Base-by-base conservation (phyloP, 2,113 vertebrate species). In the Beaufortia kweichowensis region DNA sequence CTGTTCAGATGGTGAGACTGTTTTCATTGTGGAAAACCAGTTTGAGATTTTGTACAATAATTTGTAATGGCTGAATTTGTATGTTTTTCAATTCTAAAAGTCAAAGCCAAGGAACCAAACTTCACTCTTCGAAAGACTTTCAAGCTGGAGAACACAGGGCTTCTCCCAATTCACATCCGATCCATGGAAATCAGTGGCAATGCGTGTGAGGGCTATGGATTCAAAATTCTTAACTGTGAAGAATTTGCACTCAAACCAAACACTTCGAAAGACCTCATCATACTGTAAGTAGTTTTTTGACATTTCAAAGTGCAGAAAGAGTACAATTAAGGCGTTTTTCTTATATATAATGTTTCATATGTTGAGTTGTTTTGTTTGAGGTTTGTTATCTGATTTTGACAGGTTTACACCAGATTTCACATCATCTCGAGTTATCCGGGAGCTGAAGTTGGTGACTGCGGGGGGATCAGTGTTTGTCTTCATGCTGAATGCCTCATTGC, bases 341-440 rank as follows among this genome's bases (percentile, higher is more conserved):
- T 21, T n/a, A 14, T 11, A 39, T 10, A 39, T 11, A 9, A 9
- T 35, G 5, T 50, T 3, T 3, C 0, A 10, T 19, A 15, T 48
- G 10, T 19, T 12, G 5, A 9, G 57, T 61, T n/a, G n/a, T 61
- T 19, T 7, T 5, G 12, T 46, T 43, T 19, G 0, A 21, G n/a
- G 7, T 59, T 46, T 15, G 6, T 53, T n/a, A 43, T 68, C n/a
- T 85, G 43, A 74, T 81, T 57, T 17, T 10, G 61, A 3, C 86
- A 99, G 97, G 93, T 99, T 99, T 93, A 99, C 97, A 86, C 97
- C 97, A 39, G 97, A 99, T 90, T 99, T 99, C 91, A 99, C 97
- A 24, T 94, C 95, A 43, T 99, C 97, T 82, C 93, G 96, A 90
- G 92, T 99, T 79, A 96, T 97, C 88, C 94, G 95, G 80, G 96